These are phyloP conservation scores for Saiga tatarica DNA, from an alignment of 2,113 vertebrate genomes.

Conservation along the genomic window DNA sequence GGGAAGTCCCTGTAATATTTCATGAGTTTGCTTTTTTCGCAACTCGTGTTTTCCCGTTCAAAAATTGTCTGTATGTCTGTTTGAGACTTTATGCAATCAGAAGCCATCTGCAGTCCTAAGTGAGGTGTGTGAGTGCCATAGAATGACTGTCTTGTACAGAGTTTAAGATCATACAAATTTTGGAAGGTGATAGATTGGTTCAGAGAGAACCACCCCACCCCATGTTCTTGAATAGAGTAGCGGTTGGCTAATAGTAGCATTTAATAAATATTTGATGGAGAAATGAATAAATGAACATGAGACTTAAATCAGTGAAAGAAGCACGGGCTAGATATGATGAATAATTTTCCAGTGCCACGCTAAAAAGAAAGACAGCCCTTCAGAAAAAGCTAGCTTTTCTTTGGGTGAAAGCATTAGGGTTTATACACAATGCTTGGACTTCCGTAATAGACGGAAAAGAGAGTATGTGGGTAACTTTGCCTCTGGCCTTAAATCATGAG, in stretches of 20 bases:
- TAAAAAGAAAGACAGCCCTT: neutral
- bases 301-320: neutral
- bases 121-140: neutral
- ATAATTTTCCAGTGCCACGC: neutral
- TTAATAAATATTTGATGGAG: neutral
- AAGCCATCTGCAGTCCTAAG: neutral
- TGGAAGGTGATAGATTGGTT: neutral
- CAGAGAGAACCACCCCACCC: neutral
- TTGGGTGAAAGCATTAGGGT: neutral
- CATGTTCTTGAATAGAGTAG: neutral
- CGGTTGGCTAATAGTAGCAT: neutral
- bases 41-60: neutral
- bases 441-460: neutral
- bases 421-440: neutral
- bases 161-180: neutral
- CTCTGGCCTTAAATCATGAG: neutral
- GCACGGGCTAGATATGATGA: neutral
- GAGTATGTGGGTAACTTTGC: neutral
- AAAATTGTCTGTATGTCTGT: neutral
- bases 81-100: neutral
- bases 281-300: neutral
- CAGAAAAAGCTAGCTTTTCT: neutral
- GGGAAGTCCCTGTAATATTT: neutral
- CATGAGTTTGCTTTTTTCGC: neutral
- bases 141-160: neutral